Evolutionary conservation across 2,797 vertebrate genomes (phyloP), one percentile per base, ranked within the genome.

Genomic region (Ctenosaura bakeri): DNA sequence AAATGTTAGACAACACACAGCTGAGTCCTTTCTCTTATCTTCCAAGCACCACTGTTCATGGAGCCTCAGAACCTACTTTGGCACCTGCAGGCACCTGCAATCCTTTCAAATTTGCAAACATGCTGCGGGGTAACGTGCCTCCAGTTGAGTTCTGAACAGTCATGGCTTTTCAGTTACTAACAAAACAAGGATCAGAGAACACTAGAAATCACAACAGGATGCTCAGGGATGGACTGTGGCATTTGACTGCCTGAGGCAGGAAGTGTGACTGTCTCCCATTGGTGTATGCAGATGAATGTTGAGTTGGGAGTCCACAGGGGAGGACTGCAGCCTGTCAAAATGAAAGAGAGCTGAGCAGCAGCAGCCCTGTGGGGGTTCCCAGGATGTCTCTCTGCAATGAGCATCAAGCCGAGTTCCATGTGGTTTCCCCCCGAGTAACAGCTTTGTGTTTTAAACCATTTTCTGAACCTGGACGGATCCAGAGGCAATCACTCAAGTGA

Each of bases 161-260:
- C 22, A 0, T 52, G 88, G 86, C 90, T 94, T 92, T 69, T 85
- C 85, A 42, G 86, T 89, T 91, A n/a, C 3, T 0, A 88, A 86
- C 52, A 83, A 88, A 83, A 93, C 85, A 88, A 35, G 20, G 18
- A 50, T 80, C 59, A 12, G 10, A 42, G 85, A 85, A 73, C 18
- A 71, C 38, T 13, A 38, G 56, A 82, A 62, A 82, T 38, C 56
- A 2, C 5, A n/a, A 38, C 50, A 50, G 50, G 32, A 85, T 32
- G 22, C 8, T 8, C 42, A 35, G 32, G 8, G 66, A 32, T 38
- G 50, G 66, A 32, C 6, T 54, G 20, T 38, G 80, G 24, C 54
- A 59, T 82, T 82, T 38, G 66, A 29, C 66, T 82, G 80, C 56
- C n/a, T 7, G 32, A 73, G 84, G 50, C 83, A 35, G 35, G 71